phyloP scores from a whole-genome alignment of 37 sponge, comb jelly and placozoan genomes.

The Cladorhizidae sp. region DNA sequence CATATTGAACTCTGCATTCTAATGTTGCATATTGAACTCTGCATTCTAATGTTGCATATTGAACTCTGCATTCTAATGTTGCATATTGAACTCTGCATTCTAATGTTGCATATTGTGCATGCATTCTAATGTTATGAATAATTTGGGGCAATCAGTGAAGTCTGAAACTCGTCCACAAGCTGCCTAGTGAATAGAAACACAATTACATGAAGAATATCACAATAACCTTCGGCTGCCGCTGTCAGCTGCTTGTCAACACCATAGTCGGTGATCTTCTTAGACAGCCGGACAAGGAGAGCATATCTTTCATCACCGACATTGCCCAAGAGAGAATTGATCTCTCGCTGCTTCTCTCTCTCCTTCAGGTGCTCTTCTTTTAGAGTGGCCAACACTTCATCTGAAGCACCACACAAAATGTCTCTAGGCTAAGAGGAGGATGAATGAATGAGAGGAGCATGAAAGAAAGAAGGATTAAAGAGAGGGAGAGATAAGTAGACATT shows the following conservation, averaged over 20 bases:
- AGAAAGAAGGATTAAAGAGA: too few species aligned
- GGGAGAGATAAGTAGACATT: background rate
- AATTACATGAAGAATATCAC: background rate
- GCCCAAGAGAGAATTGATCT: constrained; percentile 85
- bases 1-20: too few species aligned
- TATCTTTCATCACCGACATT: constrained; percentile 81
- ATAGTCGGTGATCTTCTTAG: constrained; percentile 92
- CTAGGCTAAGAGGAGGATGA: constrained; percentile 76
- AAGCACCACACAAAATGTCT: constrained; percentile 97
- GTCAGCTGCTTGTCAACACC: constrained; percentile 65
- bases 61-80: too few species aligned
- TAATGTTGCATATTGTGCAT: too few species aligned
- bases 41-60: too few species aligned
- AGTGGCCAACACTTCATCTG: constrained; percentile 95
- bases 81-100: too few species aligned
- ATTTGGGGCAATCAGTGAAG: too few species aligned
- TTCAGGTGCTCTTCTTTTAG: constrained; percentile 81
- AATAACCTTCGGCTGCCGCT: constrained; percentile 21
- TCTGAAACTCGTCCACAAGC: too few species aligned
- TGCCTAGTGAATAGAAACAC: background rate
- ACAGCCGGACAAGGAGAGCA: constrained; percentile 76
- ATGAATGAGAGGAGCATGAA: background rate
- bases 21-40: too few species aligned
- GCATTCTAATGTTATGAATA: too few species aligned
- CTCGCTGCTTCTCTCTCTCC: constrained; percentile 88